phyloP scores from a whole-genome alignment of 2,888 invertebrate genomes.

The Leptinotarsa tumamoca region DNA sequence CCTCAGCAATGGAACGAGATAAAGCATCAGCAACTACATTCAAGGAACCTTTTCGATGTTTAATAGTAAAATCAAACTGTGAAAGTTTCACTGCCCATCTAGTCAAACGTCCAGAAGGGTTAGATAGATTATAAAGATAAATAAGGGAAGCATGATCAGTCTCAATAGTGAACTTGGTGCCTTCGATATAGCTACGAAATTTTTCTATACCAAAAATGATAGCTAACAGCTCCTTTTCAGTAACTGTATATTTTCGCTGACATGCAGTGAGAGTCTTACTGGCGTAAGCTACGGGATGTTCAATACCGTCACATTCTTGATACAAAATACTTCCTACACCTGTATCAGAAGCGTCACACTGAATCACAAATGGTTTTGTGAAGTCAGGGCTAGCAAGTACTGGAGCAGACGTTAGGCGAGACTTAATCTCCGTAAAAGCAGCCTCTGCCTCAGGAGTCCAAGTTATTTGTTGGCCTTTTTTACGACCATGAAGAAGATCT shows the following conservation, averaged over 20 bases:
- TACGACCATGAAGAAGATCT: conserved; percentile 34
- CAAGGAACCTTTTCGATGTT: too few species aligned
- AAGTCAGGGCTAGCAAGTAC: conserved; percentile 24
- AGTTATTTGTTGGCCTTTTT: conserved; percentile 42
- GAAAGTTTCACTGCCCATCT: conserved; percentile 41
- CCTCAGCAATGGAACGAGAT: too few species aligned
- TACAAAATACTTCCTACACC: conserved; percentile 42
- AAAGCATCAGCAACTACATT: too few species aligned
- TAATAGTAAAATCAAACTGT: too few species aligned
- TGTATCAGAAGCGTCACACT: conserved; percentile 45
- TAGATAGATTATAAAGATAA: conserved; percentile 52
- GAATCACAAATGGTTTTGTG: conserved; percentile 38
- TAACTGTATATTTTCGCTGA: too few species aligned
- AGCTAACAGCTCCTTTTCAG: conserved; percentile 13
- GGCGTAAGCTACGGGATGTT: conserved; percentile 35
- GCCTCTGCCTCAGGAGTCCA: conserved; percentile 40
- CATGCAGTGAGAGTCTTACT: too few species aligned
- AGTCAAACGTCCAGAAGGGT: conserved; percentile 52
- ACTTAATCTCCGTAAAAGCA: conserved; percentile 42
- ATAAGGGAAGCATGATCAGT: conserved; percentile 52
- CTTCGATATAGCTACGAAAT: conserved; percentile 50
- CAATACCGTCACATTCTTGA: conserved; percentile 31
- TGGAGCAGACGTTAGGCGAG: background rate
- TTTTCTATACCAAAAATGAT: conserved; percentile 46
- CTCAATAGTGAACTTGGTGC: conserved; percentile 42